These are phyloP conservation scores for Actenoides hombroni DNA, from an alignment of 2,113 vertebrate genomes.

Conservation along the genomic window DNA sequence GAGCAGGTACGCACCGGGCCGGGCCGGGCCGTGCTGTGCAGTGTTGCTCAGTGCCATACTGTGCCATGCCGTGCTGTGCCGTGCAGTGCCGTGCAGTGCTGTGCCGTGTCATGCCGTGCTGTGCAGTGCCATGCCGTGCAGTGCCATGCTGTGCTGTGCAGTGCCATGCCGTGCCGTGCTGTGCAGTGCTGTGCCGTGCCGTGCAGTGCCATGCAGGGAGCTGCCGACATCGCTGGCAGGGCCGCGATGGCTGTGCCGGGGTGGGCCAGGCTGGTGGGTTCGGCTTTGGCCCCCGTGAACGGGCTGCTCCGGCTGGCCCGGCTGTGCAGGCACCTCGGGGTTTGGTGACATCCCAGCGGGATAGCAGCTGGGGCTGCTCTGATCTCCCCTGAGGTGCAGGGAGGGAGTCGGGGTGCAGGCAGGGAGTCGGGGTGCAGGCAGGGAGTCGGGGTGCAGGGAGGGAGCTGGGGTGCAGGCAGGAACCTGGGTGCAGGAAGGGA, in stretches of 20 bases:
- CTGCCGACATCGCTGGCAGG: background rate
- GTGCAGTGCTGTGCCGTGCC: background rate
- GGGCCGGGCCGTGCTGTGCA: background rate
- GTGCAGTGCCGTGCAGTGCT: too few species aligned
- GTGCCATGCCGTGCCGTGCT: background rate
- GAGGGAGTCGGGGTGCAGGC: background rate
- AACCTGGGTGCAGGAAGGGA: background rate
- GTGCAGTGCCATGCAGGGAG: rapidly evolving
- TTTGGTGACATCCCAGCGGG: rapidly evolving
- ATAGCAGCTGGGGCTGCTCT: background rate
- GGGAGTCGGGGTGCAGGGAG: background rate
- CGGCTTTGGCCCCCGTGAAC: rapidly evolving
- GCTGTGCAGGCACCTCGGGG: rapidly evolving
- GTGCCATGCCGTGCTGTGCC: rapidly evolving
- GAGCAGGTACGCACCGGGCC: slow-evolving; percentile 67
- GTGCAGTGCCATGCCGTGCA: background rate
- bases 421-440: too few species aligned
- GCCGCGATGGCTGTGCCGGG: rapidly evolving
- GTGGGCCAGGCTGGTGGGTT: background rate
- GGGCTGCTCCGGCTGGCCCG: rapidly evolving
- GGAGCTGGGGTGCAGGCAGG: background rate
- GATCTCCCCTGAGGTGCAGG: rapidly evolving
- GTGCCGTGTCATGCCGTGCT: rapidly evolving
- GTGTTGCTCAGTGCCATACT: background rate
- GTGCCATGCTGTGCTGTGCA: background rate